These are phyloP conservation scores for Scolopax rusticola DNA, from an alignment of 2,797 vertebrate species.

Conservation along the genomic window DNA sequence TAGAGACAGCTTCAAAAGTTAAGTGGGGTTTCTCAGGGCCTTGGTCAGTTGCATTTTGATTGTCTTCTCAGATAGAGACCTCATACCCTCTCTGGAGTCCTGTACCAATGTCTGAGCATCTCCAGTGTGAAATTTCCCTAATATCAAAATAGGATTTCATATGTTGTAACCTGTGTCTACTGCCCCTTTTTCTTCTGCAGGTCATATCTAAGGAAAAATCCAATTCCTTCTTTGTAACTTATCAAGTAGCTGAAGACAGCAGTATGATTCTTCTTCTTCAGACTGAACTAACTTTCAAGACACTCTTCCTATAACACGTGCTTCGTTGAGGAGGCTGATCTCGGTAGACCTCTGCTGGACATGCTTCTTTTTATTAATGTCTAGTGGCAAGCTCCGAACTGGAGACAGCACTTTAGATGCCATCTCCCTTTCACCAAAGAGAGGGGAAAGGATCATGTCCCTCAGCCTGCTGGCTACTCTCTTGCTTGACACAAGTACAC, in stretches of 20 bases:
- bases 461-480: neutral
- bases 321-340: neutral
- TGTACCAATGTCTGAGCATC: rapidly evolving
- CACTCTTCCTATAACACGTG: neutral
- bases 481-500: neutral
- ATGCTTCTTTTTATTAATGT: neutral
- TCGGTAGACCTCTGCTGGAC: neutral
- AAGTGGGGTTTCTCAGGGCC: neutral
- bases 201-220: neutral
- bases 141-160: neutral
- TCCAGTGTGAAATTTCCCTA: neutral
- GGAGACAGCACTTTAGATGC: neutral
- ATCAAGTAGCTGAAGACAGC: neutral
- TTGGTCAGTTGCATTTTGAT: neutral
- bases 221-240: neutral
- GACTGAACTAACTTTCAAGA: neutral
- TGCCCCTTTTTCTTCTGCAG: neutral
- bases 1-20: neutral
- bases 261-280: neutral
- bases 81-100: neutral
- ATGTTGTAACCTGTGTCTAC: neutral
- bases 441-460: neutral
- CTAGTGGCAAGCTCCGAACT: neutral
- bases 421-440: neutral
- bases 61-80: neutral